Percentiles rank a stretch among this genome's conserved stretches.
These are phyloP conservation scores for Oceanodroma tethys DNA, from an alignment of 2,113 vertebrate genomes.

Conservation along the genomic window DNA sequence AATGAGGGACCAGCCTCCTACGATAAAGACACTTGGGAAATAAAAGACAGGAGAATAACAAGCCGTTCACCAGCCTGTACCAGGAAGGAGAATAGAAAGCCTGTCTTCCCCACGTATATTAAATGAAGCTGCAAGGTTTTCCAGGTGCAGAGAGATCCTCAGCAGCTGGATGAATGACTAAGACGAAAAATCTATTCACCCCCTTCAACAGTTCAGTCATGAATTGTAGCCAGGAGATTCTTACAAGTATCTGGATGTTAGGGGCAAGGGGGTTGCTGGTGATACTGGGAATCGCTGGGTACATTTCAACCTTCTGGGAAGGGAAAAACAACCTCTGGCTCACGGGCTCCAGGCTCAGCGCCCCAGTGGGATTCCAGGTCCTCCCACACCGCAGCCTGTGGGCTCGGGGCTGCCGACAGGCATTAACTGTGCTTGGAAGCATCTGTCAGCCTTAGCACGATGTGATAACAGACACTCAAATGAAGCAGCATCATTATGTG, in stretches of 20 bases:
- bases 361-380: neutral
- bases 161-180: neutral
- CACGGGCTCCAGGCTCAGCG: neutral
- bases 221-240: neutral
- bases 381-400: neutral
- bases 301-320: neutral
- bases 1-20: neutral
- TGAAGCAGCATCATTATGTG: neutral
- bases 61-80: neutral
- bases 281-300: neutral
- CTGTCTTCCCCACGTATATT: neutral
- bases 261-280: neutral
- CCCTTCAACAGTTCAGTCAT: neutral
- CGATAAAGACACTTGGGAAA: neutral
- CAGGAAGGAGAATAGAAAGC: neutral
- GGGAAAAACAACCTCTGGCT: neutral
- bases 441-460: slow-evolving; percentile 8
- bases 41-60: neutral
- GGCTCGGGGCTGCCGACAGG: neutral
- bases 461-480: slow-evolving; percentile 26
- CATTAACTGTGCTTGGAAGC: slow-evolving; percentile 44
- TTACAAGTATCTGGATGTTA: neutral
- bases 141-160: neutral
- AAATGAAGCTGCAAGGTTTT: neutral
- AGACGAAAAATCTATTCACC: neutral